Base-by-base conservation (phyloP, 2,888 invertebrate species). In the Atrina japonica region DNA sequence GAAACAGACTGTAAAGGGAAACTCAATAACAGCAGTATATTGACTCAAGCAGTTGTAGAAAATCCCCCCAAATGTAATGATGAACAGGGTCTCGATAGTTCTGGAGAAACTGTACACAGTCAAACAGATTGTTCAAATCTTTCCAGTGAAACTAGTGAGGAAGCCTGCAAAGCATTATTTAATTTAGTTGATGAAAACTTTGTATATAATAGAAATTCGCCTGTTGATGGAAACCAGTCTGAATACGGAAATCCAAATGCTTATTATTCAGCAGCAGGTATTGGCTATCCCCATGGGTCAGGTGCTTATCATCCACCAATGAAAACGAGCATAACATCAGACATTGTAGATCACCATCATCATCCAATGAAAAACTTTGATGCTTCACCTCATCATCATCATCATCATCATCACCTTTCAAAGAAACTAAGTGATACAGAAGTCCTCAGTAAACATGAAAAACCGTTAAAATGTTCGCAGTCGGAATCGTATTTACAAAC, bases 231-330 rank as follows among this genome's bases (percentile, higher is more conserved):
- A 18, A 84, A 78, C 43, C 88, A 87, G 70, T 74, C 76, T 61
- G 82, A 82, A 52, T 87, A 88, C 68, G 82, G 81, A 52, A 78
- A 83, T 69, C 81, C 83, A 11, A 81, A 82, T 64, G 79, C 83
- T 47, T 78, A 84, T 66, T 87, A 88, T 66, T 85, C 86, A 9
- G 81, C 83, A 35, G 86, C 82, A 29, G 84, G 86, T 47, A 78
- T 85, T 16, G 88, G 88, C 5, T 88, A 88, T 74, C 86, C 86
- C 1, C 86, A 86, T 60, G 83, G 56, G 11, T 66, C 65, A 14
- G 67, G 85, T 40, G 80, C 77, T 3, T 82, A 83, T 69, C 77
- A 80, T 49, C 79, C 80, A 5, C 74, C 76, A 11, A 56, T 72
- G n/a, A 49, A 52, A 40, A 25, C 59, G 5, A 64, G 55, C n/a